A percentile compares a stretch with the other conserved stretches of the same genome.
These are phyloP conservation scores for Umimayanthus kanabou DNA, from an alignment of 92 coral and sea anemone genomes.

Conservation along the genomic window DNA sequence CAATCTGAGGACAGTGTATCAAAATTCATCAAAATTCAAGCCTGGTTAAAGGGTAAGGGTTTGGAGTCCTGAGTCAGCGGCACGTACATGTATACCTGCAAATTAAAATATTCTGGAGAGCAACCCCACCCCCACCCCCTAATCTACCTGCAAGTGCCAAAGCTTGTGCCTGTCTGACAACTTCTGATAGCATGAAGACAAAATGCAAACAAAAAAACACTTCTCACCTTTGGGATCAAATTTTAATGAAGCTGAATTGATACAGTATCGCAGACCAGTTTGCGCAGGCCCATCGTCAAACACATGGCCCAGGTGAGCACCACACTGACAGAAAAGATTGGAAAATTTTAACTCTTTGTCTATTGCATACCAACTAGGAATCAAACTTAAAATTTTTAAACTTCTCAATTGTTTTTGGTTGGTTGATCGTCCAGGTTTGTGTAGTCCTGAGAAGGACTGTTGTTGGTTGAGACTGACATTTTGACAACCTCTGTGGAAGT, in stretches of 20 bases:
- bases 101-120: too few relatives aligned
- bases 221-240: slow-evolving; percentile 70
- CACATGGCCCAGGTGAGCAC: slow-evolving; percentile 96
- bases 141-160: too few relatives aligned
- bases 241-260: slow-evolving; percentile 90
- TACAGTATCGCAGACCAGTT: slow-evolving; percentile 90
- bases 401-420: not conserved
- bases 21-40: too few relatives aligned
- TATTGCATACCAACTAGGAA: not conserved
- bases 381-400: not conserved
- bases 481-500: too few relatives aligned
- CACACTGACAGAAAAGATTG: slow-evolving; percentile 69
- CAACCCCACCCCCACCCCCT: too few relatives aligned
- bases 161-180: not conserved
- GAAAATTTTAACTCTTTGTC: not conserved
- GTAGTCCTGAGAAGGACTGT: too few relatives aligned
- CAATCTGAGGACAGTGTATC: too few relatives aligned
- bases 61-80: not conserved
- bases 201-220: not conserved
- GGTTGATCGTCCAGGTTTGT: too few relatives aligned
- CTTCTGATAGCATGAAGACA: not conserved
- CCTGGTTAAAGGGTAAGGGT: not conserved
- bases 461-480: too few relatives aligned
- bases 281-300: slow-evolving; percentile 93
- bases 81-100: not conserved